Conservation (phyloP, 2,797 vertebrate species). For the Eulemur albifrons region DNA sequence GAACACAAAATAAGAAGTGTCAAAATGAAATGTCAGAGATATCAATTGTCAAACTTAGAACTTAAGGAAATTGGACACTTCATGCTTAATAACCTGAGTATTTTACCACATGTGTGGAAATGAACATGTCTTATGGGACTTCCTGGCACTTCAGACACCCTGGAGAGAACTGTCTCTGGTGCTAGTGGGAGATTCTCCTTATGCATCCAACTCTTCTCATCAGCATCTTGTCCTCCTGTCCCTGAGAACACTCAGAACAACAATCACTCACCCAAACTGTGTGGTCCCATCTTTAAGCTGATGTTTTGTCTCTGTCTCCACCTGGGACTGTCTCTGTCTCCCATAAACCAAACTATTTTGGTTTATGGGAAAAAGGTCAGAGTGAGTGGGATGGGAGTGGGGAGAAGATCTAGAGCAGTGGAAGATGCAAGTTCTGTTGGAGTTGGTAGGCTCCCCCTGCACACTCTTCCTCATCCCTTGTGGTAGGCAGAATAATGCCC, state of each 20-base stretch:
- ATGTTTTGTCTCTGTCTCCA: neutral
- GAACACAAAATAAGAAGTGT: too few relatives aligned
- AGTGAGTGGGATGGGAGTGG: rapidly evolving
- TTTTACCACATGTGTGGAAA: neutral
- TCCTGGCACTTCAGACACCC: neutral
- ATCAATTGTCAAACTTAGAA: too few relatives aligned
- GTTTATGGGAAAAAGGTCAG: neutral
- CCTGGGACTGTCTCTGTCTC: neutral
- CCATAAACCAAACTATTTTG: neutral
- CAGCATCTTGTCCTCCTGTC: neutral
- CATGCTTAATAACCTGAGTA: neutral
- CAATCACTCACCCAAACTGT: neutral
- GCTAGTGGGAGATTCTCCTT: neutral
- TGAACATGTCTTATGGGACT: neutral
- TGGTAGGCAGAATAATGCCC: neutral
- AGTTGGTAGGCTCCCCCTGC: neutral
- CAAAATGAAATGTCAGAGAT: too few relatives aligned
- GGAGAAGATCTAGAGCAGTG: neutral
- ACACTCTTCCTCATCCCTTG: neutral
- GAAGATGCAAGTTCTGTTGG: neutral
- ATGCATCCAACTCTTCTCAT: neutral
- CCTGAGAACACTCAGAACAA: neutral
- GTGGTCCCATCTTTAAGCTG: neutral
- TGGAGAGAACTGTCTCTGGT: neutral
- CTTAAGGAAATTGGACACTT: too few relatives aligned